Evolutionary conservation across 2,113 vertebrate genomes (phyloP), one percentile per base, ranked within the genome.

Genomic region (Ramphastos sulfuratus): DNA sequence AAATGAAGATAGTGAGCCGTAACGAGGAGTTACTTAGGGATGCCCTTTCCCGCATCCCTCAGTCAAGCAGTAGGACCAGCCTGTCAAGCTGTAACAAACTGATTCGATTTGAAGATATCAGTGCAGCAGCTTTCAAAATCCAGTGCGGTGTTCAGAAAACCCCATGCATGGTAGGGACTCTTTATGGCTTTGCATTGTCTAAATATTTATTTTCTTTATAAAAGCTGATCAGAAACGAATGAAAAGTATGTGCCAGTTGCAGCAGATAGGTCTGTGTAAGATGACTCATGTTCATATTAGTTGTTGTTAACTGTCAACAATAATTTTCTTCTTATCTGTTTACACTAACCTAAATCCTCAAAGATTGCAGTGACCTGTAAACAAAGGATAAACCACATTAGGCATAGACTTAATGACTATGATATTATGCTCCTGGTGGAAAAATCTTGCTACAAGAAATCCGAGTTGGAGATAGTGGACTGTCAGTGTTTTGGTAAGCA

Each of bases 101-200:
- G 67, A 98, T 99, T 87, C 97, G 97, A 77, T 98, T 99, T 78
- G 98, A 99, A 96, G 98, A 99, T 89, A 99, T 99, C 95, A 98
- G 98, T 55, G 98, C 98, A 7, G 99, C 99, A 3, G 98, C 98
- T 83, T 98, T 98, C 95, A 98, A 98, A 97, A 98, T 99, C 94
- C 98, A 99, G 90, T 85, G 93, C 1, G 97, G 93, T 69, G 92
- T 99, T 30, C 98, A 98, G 98, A 98, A 98, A 97, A 99, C 98
- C 3, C 98, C 98, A 20, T 99, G 98, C 96, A 98, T 97, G 96
- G 98, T 99, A 98, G 8, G 87, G 14, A 64, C 27, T 52, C 55
- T 55, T 23, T 74, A 35, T 70, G 55, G 15, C 20, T 92, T 93
- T 89, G 13, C 5, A 21, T 89, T 96, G 10, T 77, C 20, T 54